Evolutionary conservation across 2,888 invertebrate genomes (phyloP).

Genomic region (Hermaeophaga mercurialis): DNA sequence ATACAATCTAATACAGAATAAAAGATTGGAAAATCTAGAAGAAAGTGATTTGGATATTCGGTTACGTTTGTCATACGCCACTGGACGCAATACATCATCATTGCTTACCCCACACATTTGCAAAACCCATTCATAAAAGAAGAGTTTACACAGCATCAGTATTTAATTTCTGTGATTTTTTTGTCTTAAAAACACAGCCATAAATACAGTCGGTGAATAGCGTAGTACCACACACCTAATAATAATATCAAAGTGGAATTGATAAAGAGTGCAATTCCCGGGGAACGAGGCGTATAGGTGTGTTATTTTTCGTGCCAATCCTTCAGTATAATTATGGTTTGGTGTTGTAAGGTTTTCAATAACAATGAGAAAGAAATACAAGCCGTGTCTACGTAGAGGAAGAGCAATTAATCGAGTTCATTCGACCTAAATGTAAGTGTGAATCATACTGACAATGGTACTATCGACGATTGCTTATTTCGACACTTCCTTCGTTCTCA

Average conservation of each 20-base stretch:
- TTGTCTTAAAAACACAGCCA: slow-evolving; percentile 10
- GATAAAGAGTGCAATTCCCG: slow-evolving; percentile 31
- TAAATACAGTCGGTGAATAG: slow-evolving; percentile 21
- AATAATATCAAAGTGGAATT: slow-evolving; percentile 29
- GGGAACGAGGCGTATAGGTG: slow-evolving; percentile 33
- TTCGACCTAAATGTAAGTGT: slow-evolving; percentile 31
- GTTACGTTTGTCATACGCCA: too few species aligned
- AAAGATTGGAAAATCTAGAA: too few species aligned
- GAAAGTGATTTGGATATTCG: too few species aligned
- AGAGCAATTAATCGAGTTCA: slow-evolving; percentile 27
- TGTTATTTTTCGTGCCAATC: slow-evolving; percentile 34
- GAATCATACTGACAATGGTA: slow-evolving; percentile 27
- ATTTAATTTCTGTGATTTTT: slow-evolving; percentile 22
- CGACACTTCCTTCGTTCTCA: slow-evolving; percentile 31
- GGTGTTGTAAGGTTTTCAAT: slow-evolving; percentile 32
- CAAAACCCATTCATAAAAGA: slow-evolving; percentile 22
- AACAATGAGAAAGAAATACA: slow-evolving; percentile 30
- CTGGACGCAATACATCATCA: background rate
- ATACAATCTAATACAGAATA: too few species aligned
- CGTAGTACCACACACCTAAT: slow-evolving; percentile 31
- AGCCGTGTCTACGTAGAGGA: slow-evolving; percentile 28
- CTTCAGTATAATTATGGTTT: slow-evolving; percentile 33
- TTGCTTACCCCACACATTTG: slow-evolving; percentile 18
- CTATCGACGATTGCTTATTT: slow-evolving; percentile 25
- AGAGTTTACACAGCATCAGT: slow-evolving; percentile 15